Evolutionary conservation across 2,113 vertebrate genomes (phyloP), one percentile per base, ranked within the genome.

Genomic region (Quiscalus mexicanus): DNA sequence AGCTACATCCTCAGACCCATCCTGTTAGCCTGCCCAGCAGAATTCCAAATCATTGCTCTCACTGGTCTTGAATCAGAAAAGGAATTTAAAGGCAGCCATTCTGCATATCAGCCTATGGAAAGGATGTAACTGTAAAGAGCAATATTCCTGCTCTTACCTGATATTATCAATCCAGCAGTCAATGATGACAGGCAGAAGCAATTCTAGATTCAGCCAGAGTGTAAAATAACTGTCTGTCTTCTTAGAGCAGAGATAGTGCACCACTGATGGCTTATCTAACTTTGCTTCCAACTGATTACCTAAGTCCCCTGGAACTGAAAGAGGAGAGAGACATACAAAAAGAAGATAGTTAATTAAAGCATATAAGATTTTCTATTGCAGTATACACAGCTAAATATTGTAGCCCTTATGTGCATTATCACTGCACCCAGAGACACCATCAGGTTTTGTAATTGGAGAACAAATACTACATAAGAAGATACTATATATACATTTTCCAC

Each of bases 81-180:
- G 23, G 23, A 82, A 50, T 22, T 58, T 77, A 31, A 59, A 73
- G 41, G 60, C 3, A 1, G 44, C 30, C 24, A 9, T 79, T 70
- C 45, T 37, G 50, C 13, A 22, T 2, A 3, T 23, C 45, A 63
- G 22, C 18, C 50, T 49, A 58, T 58, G 31, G 45, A 59, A 85
- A 91, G 19, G 30, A 33, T 8, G 9, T 25, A 65, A 47, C 15
- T 59, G 41, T 45, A 28, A 27, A 84, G 30, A 80, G 44, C 59
- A 89, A 7, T 8, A 30, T 37, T 53, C 55, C 71, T 56, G 30
- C 8, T 88, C 89, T 89, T 96, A 99, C 99, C 99, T 99, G 93
- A 99, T 99, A 93, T 99, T 99, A 97, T 99, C 99, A 49, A 99
- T 99, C 99, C 99, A 99, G 93, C 99, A 99, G 97, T 99, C 99